A percentile compares a stretch with the other conserved stretches of the same genome.
Conservation (phyloP, 2,113 vertebrate species). For the Phasianus colchicus region DNA sequence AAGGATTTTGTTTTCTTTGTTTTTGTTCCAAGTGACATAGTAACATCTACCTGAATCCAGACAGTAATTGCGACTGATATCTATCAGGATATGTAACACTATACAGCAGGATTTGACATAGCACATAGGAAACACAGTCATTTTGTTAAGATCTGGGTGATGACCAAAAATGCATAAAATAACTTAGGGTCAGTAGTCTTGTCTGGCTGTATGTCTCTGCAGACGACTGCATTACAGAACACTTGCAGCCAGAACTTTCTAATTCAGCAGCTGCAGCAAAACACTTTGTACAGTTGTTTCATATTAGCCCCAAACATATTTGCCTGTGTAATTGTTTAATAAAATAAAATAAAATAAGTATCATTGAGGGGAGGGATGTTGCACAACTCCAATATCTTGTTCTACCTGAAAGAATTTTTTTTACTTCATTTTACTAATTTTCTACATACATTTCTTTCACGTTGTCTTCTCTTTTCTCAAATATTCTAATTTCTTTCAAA, state of each 20-base stretch:
- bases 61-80: conserved; percentile 52
- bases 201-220: background rate
- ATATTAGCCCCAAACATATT: background rate
- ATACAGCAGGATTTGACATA: conserved; percentile 42
- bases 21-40: conserved; percentile 63
- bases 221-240: conserved; percentile 29
- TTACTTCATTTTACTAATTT: background rate
- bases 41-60: conserved; percentile 41
- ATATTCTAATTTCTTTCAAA: background rate
- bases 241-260: background rate
- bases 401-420: background rate
- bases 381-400: background rate
- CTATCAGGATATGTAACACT: conserved; percentile 30
- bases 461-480: background rate
- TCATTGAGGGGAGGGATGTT: background rate
- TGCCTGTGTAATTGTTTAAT: conserved; percentile 19
- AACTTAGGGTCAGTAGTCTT: background rate
- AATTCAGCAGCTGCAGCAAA: background rate
- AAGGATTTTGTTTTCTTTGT: conserved; percentile 65
- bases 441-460: background rate
- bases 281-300: background rate
- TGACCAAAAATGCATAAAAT: conserved; percentile 36
- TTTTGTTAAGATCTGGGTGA: conserved; percentile 7
- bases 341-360: conserved; percentile 32
- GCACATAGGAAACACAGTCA: background rate